phyloP scores from a whole-genome alignment of 2,113 vertebrate species.

The Crotalus tigris region DNA sequence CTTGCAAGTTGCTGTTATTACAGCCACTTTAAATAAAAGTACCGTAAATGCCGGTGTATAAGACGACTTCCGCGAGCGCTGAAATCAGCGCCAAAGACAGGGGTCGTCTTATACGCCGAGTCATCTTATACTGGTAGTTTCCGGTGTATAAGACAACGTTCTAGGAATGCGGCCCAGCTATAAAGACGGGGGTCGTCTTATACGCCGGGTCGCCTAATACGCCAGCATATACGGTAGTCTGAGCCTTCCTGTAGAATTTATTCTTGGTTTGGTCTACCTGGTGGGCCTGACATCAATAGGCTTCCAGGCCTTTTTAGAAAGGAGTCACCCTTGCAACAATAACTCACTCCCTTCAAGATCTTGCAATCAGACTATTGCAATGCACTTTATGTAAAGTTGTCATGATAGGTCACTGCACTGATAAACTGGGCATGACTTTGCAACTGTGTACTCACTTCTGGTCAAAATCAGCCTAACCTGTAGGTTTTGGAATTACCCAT shows the following conservation, averaged over 20 bases:
- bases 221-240: too few relatives aligned
- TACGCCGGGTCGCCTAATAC: too few relatives aligned
- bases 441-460: background rate
- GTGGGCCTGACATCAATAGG: background rate
- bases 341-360: background rate
- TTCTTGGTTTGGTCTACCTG: background rate
- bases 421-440: background rate
- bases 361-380: background rate
- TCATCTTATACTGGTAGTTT: too few relatives aligned
- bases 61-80: too few relatives aligned
- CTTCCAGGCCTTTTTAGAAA: background rate
- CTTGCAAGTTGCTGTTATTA: background rate
- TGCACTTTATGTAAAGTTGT: background rate
- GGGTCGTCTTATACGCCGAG: too few relatives aligned
- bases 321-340: background rate
- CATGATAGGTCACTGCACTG: background rate
- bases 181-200: too few relatives aligned
- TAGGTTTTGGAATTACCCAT: background rate
- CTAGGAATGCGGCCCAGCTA: too few relatives aligned
- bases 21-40: background rate
- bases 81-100: too few relatives aligned
- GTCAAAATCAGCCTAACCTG: background rate
- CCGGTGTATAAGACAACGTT: too few relatives aligned
- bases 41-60: too few relatives aligned
- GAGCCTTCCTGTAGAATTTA: background rate